Conservation (phyloP, 2,888 invertebrate genomes). For the Cerastis leucographa region DNA sequence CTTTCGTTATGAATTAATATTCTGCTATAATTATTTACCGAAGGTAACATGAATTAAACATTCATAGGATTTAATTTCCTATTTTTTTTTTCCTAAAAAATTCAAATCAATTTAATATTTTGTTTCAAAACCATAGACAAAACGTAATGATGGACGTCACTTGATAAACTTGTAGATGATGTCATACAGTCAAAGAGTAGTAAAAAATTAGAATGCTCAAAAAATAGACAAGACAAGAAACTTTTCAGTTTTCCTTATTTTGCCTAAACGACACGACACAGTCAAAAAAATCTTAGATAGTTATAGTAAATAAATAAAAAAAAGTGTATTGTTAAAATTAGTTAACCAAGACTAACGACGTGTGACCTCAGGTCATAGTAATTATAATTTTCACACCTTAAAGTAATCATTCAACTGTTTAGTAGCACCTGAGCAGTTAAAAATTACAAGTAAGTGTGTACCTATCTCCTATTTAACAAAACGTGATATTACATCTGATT, state of each 20-base stretch:
- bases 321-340: not conserved
- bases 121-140: constrained; percentile 52
- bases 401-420: not conserved
- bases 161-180: constrained; percentile 70
- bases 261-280: not conserved
- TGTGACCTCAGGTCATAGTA: not conserved
- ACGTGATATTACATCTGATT: not conserved
- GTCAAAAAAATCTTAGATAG: not conserved
- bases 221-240: constrained; percentile 27
- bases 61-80: not conserved
- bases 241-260: not conserved
- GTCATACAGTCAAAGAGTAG: constrained; percentile 71
- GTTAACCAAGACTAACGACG: not conserved
- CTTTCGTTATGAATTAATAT: not conserved
- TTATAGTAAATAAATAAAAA: not conserved
- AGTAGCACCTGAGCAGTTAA: not conserved
- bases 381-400: not conserved
- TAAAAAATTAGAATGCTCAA: not conserved
- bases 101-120: not conserved
- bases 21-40: not conserved
- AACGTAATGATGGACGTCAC: constrained; percentile 57
- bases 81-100: too few relatives aligned
- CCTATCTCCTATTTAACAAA: too few relatives aligned
- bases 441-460: constrained; percentile 9
- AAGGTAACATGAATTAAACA: not conserved